Evolutionary conservation across 1,140 invertebrate species (phyloP), one percentile per base, ranked within the genome.

Genomic region (Sminthurides bifidus): DNA sequence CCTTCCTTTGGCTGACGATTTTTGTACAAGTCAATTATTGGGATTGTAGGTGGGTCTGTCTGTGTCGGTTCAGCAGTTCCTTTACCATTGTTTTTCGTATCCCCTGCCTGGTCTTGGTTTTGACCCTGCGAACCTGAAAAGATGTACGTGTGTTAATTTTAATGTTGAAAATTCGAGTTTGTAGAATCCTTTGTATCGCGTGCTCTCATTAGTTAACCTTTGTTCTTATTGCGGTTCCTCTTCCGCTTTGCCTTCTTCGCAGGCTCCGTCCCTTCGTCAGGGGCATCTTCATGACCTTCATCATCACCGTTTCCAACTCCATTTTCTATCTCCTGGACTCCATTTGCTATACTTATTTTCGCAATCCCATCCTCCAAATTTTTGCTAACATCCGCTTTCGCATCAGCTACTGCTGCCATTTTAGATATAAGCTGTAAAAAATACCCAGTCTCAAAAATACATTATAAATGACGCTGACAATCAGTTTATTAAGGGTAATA

Each of bases 31-130:
- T 92, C 83, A 1, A 78, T 74, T 61, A 97, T 85, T 0, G 93
- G 83, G 65, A 95, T 79, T 17, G 83, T 79, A 12, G 92, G 90
- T 17, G 91, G 90, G 71, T 82, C 77, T 12, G 87, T 90, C 72
- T 91, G 86, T 35, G 74, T 71, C n/a, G 33, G 33, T 35, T 10
- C 41, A 74, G 75, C 33, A 66, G 64, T 26, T 21, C 2, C 24
- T 31, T 24, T 61, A 63, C 37, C 66, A 48, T 35, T 35, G 33
- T 35, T 35, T n/a, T 12, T n/a, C 10, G 10, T 35, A 35, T 54
- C 48, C 43, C 61, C 49, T 45, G 44, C 51, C 31, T 58, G 30
- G n/a, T 35, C n/a, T n/a, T 35, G 33, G 33, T 10, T n/a, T 35
- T 10, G 33, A 35, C 33, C 10, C 10, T 35, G 10, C 33, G 33